These are phyloP conservation scores for Proterorhinus semilunaris DNA, from an alignment of 2,113 vertebrate genomes.

Conservation along the genomic window DNA sequence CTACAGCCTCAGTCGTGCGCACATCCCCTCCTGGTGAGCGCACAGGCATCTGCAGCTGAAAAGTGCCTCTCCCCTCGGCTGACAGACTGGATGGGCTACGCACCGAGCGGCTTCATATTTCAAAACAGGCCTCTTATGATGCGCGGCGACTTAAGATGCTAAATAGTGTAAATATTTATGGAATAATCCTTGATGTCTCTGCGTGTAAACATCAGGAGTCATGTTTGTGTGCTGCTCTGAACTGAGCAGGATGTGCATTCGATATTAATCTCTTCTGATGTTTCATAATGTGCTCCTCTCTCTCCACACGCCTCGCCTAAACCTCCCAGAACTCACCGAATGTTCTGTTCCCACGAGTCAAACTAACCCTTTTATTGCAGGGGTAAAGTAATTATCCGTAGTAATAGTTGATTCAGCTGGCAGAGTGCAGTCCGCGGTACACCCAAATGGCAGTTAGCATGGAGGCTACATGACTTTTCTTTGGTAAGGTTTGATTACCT, in stretches of 20 bases:
- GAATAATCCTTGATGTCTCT: not conserved
- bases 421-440: no score
- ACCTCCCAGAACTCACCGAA: not conserved
- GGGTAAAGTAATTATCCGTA: not conserved
- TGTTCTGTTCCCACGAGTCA: not conserved
- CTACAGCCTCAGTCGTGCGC: no score
- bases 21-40: no score
- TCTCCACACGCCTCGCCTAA: slow-evolving; percentile 4
- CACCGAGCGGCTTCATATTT: not conserved
- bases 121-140: not conserved
- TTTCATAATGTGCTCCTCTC: not conserved
- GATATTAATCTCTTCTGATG: not conserved
- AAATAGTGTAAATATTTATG: slow-evolving; percentile 1
- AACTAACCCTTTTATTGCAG: slow-evolving; percentile 1
- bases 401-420: not conserved
- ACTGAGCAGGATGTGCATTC: not conserved
- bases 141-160: not conserved
- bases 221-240: not conserved
- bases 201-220: not conserved
- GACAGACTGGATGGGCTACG: no score
- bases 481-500: no score
- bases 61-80: no score
- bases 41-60: no score
- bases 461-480: no score
- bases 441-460: no score